These are phyloP conservation scores for Mus pahari DNA, from an alignment of 2,113 vertebrate species.

Conservation along the genomic window DNA sequence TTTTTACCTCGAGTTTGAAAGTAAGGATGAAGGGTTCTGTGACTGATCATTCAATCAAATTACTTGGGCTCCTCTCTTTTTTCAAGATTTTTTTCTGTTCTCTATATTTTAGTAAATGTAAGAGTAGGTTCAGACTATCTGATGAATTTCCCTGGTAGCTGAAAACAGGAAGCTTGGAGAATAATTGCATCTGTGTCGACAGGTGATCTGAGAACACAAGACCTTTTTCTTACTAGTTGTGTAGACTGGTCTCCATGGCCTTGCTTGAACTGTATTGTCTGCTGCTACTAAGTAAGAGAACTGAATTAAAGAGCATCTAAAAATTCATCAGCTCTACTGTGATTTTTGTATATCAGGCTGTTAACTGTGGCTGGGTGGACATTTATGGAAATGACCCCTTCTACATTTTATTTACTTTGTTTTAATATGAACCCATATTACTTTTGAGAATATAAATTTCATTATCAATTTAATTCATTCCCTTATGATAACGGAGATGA, in stretches of 20 bases:
- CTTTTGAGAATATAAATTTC: background rate
- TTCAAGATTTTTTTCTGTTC: background rate
- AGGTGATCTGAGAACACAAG: background rate
- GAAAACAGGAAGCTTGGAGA: background rate
- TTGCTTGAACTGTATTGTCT: background rate
- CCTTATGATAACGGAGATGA: background rate
- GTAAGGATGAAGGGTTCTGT: background rate
- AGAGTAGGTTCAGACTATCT: background rate
- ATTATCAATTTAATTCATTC: background rate
- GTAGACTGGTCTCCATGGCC: background rate
- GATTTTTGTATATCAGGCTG: background rate
- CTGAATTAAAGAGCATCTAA: background rate
- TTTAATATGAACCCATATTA: background rate
- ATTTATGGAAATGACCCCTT: background rate
- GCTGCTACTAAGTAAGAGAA: background rate
- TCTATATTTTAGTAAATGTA: conserved; percentile 37
- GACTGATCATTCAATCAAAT: background rate
- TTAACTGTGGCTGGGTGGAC: background rate
- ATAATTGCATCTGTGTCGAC: background rate
- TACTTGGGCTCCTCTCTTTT: background rate
- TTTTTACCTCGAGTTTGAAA: conserved; percentile 33
- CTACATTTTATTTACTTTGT: background rate
- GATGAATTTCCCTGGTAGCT: background rate
- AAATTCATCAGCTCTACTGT: background rate
- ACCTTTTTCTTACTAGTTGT: background rate